Percentiles rank a stretch among this genome's conserved stretches.
These are phyloP conservation scores for Caenorhabditis sulstoni DNA, from an alignment of 2,888 invertebrate genomes.

Conservation along the genomic window DNA sequence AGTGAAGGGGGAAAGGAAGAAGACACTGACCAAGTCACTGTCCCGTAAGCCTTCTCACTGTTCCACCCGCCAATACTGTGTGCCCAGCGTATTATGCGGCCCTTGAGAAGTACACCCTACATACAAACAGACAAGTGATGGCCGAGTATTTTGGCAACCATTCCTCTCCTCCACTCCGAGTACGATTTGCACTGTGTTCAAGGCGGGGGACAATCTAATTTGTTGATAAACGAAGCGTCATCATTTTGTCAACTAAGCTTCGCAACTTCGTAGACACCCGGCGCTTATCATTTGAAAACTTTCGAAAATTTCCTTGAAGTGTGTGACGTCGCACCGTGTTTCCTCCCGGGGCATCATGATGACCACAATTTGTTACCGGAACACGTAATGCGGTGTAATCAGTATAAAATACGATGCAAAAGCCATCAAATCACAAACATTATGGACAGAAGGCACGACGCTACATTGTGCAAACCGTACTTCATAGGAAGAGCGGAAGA, in stretches of 20 bases:
- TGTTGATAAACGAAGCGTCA: conserved; percentile 41
- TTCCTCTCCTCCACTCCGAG: background rate
- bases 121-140: conserved; percentile 25
- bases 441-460: background rate
- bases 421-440: conserved; percentile 5
- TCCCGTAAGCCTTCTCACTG: conserved; percentile 21
- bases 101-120: conserved; percentile 42
- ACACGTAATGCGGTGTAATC: conserved; percentile 21
- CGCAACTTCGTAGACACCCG: conserved; percentile 47
- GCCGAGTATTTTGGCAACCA: conserved; percentile 9
- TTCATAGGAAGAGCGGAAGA: background rate
- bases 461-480: conserved; percentile 2
- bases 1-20: background rate
- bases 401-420: background rate
- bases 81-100: conserved; percentile 51
- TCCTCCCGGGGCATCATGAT: conserved; percentile 4
- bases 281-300: conserved; percentile 43
- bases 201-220: conserved; percentile 26
- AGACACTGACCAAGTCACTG: conserved; percentile 10
- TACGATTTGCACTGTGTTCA: background rate
- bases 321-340: conserved; percentile 26
- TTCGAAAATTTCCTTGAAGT: conserved; percentile 34
- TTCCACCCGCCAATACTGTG: conserved; percentile 38
- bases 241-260: conserved; percentile 26
- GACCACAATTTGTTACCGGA: conserved; percentile 47